phyloP scores from a whole-genome alignment of 2,888 invertebrate genomes.

The Rhyacophila evoluta region DNA sequence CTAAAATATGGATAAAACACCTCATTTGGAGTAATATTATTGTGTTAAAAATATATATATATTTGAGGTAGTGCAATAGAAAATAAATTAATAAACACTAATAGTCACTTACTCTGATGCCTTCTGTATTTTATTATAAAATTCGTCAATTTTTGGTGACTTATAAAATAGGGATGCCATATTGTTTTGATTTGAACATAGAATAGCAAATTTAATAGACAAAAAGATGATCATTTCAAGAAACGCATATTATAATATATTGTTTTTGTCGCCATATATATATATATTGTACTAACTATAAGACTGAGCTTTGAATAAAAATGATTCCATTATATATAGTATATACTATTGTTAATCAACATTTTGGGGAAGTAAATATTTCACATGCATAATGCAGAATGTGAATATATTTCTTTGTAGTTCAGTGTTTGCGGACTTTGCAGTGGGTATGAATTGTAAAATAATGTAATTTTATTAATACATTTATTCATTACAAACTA shows the following conservation, averaged over 20 bases:
- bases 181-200: conserved; percentile 27
- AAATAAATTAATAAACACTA: too few species aligned
- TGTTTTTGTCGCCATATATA: too few species aligned
- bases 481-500: conserved; percentile 39
- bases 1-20: background rate
- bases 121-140: conserved; percentile 56
- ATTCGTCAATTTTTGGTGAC: conserved; percentile 54
- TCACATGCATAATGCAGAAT: too few species aligned
- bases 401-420: too few species aligned
- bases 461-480: conserved; percentile 4
- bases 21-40: background rate
- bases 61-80: background rate
- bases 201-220: background rate
- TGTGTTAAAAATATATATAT: background rate
- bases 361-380: too few species aligned
- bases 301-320: too few species aligned
- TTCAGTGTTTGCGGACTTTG: too few species aligned
- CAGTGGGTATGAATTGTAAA: conserved; percentile 5
- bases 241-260: too few species aligned
- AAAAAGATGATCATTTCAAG: too few species aligned
- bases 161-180: conserved; percentile 62
- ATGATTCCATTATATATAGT: too few species aligned
- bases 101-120: conserved; percentile 56
- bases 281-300: too few species aligned
- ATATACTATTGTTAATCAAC: too few species aligned